Percentiles rank a stretch among this genome's conserved stretches.
Evolutionary conservation across 2,113 vertebrate genomes (phyloP).

Genomic region (Balaeniceps rex): DNA sequence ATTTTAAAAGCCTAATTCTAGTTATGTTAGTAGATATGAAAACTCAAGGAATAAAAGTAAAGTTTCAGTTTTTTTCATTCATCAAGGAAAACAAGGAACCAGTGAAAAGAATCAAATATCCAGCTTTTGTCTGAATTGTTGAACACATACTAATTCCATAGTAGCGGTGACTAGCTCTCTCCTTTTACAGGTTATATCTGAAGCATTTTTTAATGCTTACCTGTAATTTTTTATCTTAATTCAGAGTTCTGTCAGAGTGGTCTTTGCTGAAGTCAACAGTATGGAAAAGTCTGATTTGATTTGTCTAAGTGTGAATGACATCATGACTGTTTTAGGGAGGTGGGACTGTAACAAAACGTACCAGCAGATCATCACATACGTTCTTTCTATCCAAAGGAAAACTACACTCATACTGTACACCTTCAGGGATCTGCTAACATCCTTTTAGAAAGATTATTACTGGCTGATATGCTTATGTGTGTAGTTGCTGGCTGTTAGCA

Average conservation of each 20-base stretch:
- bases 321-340: not conserved
- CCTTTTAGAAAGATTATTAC: not conserved
- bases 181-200: not conserved
- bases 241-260: not conserved
- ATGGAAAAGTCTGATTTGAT: not conserved
- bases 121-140: not conserved
- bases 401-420: not conserved
- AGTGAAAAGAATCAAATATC: not conserved
- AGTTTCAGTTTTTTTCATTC: not conserved
- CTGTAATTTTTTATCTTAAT: not conserved
- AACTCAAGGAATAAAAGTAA: not conserved
- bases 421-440: not conserved
- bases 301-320: not conserved
- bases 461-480: not conserved
- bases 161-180: not conserved
- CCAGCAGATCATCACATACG: accelerated
- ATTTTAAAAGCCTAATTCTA: not conserved
- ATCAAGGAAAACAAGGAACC: not conserved
- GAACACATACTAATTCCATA: not conserved
- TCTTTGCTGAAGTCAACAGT: not conserved
- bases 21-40: not conserved
- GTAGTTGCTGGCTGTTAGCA: not conserved
- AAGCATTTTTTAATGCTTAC: not conserved
- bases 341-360: not conserved
- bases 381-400: not conserved